Base-by-base conservation (phyloP, 2,888 invertebrate genomes). In the Ennomos fuscantarius region DNA sequence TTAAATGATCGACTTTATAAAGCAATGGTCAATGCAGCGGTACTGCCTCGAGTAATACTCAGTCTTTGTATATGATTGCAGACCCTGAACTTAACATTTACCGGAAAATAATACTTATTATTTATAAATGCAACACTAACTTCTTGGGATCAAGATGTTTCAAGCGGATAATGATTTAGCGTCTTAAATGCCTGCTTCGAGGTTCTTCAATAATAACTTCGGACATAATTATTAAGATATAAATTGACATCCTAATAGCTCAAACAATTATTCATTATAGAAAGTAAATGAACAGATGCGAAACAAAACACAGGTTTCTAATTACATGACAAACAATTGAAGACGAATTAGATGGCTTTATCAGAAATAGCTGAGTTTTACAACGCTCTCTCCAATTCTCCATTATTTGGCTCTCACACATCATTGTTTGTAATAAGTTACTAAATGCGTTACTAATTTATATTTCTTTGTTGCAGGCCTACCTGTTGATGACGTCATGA, bases 381-480 rank as follows among this genome's bases (percentile, higher is more conserved):
- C 49, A 54, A 61, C 45, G 44, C 55, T 60, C 63, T 63, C 63
- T 55, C 61, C 34, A n/a, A 39, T 49, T 42, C 34, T 45, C 42
- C 42, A 36, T 60, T 51, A 51, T 55, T 47, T 42, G 41, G 54
- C 60, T 69, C 65, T 66, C 65, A 66, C 63, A 63, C 43, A 61
- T 52, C 45, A 58, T 51, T 54, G 51, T 57, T 54, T 53, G 49
- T 46, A 55, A 56, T 42, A 41, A 59, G 48, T 63, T 52, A 57
- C 60, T 49, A 59, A 67, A 66, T 55, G 52, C 60, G 59, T 68
- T 55, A 66, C 68, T 72, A 68, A 75, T 74, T 42, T 61, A 47
- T 64, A 48, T 73, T 58, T 72, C 35, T 76, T 81, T 82, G 78
- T 84, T 84, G 54, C 84, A 84, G 84, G 69, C 57, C 55, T 44